A percentile compares a stretch with the other conserved stretches of the same genome.
Conservation (phyloP, 2,797 vertebrate species). For the Acridotheres tristis region DNA sequence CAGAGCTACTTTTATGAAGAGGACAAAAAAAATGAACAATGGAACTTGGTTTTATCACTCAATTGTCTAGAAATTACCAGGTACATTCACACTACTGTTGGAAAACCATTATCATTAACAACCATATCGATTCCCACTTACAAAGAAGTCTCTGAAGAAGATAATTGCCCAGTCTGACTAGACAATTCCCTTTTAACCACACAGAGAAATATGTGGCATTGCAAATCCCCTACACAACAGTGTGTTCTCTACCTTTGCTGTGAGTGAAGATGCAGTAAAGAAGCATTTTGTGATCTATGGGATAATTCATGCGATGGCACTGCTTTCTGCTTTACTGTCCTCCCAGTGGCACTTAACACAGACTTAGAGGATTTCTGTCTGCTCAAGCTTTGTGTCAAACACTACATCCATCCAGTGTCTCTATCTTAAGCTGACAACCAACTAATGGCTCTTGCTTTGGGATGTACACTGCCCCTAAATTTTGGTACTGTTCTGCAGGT, state of each 20-base stretch:
- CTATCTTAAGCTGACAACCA: not conserved
- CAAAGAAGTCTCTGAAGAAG: slow-evolving; percentile 9
- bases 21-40: not conserved
- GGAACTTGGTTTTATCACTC: slow-evolving; percentile 30
- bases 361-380: not conserved
- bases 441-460: not conserved
- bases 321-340: not conserved
- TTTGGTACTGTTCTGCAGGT: not conserved
- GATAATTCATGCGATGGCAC: not conserved
- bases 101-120: slow-evolving; percentile 47
- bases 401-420: not conserved
- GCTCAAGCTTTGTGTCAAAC: not conserved
- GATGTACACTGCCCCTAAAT: not conserved
- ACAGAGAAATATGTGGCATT: not conserved
- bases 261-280: not conserved
- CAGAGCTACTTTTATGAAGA: not conserved
- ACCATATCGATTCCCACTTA: slow-evolving; percentile 29
- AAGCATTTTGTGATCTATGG: not conserved
- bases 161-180: slow-evolving; percentile 13
- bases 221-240: not conserved
- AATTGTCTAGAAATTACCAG: slow-evolving; percentile 43
- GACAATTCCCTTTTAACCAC: slow-evolving; percentile 2
- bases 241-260: not conserved
- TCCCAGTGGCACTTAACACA: not conserved
- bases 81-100: not conserved